Conservation (phyloP, 2,113 vertebrate species). For the Callocephalon fimbriatum region DNA sequence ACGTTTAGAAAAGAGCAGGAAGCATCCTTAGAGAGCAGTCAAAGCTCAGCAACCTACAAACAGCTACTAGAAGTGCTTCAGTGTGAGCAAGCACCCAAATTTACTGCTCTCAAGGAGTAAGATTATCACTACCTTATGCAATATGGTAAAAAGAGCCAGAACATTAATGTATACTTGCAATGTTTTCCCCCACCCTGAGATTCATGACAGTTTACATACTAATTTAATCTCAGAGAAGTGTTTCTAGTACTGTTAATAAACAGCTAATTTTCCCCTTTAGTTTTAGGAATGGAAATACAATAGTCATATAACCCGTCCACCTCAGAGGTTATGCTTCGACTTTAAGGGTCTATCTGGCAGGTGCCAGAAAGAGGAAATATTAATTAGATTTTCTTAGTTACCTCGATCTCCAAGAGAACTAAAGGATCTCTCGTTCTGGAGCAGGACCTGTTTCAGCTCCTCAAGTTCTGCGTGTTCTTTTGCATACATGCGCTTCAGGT, state of each 20-base stretch:
- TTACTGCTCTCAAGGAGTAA: not conserved
- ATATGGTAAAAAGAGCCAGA: not conserved
- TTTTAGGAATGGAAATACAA: not conserved
- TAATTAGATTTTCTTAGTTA: not conserved
- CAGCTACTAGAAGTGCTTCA: not conserved
- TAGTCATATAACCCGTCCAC: not conserved
- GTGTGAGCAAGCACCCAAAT: not conserved
- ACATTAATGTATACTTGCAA: not conserved
- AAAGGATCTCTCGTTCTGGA: constrained; percentile 88
- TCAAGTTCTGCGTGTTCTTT: constrained; percentile 92
- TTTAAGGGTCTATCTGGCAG: not conserved
- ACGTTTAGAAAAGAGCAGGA: not conserved
- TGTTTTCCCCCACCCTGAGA: fast-evolving
- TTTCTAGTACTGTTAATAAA: not conserved
- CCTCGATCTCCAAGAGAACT: constrained; percentile 74
- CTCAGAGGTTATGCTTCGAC: not conserved
- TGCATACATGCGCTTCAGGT: constrained; percentile 91
- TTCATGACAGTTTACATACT: not conserved
- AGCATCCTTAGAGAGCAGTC: not conserved
- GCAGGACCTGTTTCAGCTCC: constrained; percentile 87
- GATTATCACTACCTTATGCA: not conserved
- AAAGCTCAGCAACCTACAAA: not conserved
- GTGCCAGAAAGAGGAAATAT: not conserved
- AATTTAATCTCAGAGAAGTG: not conserved
- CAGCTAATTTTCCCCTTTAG: fast-evolving